Evolutionary conservation across 2,113 vertebrate genomes (phyloP).

Genomic region (Dicaeum eximium): DNA sequence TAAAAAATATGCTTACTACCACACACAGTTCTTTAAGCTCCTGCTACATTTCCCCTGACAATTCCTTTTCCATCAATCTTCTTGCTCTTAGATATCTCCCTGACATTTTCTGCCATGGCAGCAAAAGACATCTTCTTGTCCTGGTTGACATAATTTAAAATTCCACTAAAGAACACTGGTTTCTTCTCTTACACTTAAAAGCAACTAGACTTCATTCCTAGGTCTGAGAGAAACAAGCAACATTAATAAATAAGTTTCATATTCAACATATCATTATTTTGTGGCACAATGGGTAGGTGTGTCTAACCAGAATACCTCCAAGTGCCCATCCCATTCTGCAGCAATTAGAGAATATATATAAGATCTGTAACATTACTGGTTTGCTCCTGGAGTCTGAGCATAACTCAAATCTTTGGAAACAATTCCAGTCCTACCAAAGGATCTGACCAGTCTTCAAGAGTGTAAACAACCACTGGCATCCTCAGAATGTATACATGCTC

Average conservation of each 20-base stretch:
- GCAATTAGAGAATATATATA: neutral
- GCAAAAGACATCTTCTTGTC: conserved; percentile 46
- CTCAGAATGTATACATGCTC: neutral
- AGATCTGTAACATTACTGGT: neutral
- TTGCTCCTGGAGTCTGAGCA: neutral
- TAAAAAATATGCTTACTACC: conserved; percentile 23
- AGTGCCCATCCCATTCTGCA: neutral
- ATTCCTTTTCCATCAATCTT: conserved; percentile 43
- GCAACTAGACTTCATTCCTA: neutral
- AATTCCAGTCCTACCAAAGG: neutral
- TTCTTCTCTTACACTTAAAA: conserved; percentile 11
- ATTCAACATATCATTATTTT: conserved; percentile 18
- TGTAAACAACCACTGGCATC: neutral
- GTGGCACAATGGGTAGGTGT: neutral
- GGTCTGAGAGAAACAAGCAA: neutral
- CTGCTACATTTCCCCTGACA: conserved; percentile 24
- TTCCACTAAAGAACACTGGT: conserved; percentile 31
- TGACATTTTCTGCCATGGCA: conserved; percentile 58
- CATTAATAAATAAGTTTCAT: neutral
- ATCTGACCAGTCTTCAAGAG: neutral
- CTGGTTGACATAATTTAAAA: conserved; percentile 30
- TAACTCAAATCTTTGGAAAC: neutral
- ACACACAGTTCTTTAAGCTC: conserved; percentile 34
- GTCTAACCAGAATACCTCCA: neutral
- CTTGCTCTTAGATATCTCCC: neutral